Evolutionary conservation across 2,113 vertebrate genomes (phyloP).

Genomic region (Corvus cornix): DNA sequence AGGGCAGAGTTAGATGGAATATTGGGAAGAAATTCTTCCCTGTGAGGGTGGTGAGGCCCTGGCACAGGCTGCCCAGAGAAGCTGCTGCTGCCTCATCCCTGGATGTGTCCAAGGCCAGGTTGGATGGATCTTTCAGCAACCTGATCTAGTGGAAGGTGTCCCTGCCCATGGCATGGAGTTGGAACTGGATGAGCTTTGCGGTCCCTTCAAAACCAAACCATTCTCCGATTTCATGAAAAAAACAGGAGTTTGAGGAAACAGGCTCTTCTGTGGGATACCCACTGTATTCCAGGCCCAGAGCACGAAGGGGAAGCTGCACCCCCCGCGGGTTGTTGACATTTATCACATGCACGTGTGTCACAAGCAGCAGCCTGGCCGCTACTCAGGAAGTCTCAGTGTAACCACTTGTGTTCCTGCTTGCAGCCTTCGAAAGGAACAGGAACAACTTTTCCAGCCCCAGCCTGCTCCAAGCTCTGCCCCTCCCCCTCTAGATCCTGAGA

Average conservation of each 20-base stretch:
- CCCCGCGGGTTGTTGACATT: rapidly evolving
- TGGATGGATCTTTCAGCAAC: neutral
- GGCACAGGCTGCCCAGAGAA: neutral
- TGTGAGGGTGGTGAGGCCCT: neutral
- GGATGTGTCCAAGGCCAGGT: neutral
- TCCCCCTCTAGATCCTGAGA: neutral
- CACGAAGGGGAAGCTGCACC: neutral
- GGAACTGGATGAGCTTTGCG: neutral
- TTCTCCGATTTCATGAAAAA: neutral
- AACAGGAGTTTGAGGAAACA: neutral
- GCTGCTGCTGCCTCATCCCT: neutral
- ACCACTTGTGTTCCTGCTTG: neutral
- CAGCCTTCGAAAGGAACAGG: neutral
- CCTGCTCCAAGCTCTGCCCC: neutral
- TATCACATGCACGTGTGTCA: rapidly evolving
- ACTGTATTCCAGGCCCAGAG: neutral
- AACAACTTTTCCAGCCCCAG: neutral
- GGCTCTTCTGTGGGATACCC: neutral
- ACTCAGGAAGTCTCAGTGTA: neutral
- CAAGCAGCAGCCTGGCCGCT: rapidly evolving
- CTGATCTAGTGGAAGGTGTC: neutral
- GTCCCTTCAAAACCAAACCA: neutral
- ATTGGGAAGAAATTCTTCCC: neutral
- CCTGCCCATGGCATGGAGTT: neutral
- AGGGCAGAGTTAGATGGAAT: neutral